Evolutionary conservation across 2,797 vertebrate genomes (phyloP), one percentile per base, ranked within the genome.

Genomic region (Sphenopsis melanotis): DNA sequence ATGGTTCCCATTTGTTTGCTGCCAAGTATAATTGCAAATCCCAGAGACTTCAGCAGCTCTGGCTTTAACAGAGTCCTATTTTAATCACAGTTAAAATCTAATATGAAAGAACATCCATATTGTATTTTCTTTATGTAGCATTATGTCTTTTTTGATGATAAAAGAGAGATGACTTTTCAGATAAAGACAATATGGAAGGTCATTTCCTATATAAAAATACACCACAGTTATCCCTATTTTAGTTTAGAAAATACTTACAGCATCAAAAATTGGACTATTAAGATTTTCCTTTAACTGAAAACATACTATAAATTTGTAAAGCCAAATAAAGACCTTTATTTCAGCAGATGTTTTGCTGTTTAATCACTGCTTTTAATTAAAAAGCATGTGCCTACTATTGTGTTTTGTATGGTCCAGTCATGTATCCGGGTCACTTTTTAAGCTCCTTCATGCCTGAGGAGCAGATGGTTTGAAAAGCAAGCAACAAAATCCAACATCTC

Each of bases 401-500:
- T 93, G 21, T 78, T 83, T 83, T 86, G 41, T 15, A 76, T 15
- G 55, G 46, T 68, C 75, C 59, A 41, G n/a, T 83, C 89, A 93
- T 4, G 3, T 81, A 68, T 47, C 55, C 0, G 2, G 65, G 72
- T 89, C 76, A 44, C 71, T 95, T 89, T 39, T 81, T 47, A 89
- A 75, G 87, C 69, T 87, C 71, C 78, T 92, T 75, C 52, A 64
- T 1, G 46, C 71, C 50, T 30, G 57, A 88, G 89, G 61, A 94
- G 69, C 90, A 94, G 93, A 81, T 89, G 84, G 89, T 52, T 94
- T 93, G 89, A 92, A 92, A 94, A 95, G 52, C 39, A 65, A 91
- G 74, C 3, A 10, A 46, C 55, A 86, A 69, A 91, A 84, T 39
- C 53, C 69, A 94, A 27, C 44, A 47, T 65, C 44, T 83, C 56